phyloP scores from a whole-genome alignment of 2,113 vertebrate genomes.

The Pyrgilauda ruficollis region DNA sequence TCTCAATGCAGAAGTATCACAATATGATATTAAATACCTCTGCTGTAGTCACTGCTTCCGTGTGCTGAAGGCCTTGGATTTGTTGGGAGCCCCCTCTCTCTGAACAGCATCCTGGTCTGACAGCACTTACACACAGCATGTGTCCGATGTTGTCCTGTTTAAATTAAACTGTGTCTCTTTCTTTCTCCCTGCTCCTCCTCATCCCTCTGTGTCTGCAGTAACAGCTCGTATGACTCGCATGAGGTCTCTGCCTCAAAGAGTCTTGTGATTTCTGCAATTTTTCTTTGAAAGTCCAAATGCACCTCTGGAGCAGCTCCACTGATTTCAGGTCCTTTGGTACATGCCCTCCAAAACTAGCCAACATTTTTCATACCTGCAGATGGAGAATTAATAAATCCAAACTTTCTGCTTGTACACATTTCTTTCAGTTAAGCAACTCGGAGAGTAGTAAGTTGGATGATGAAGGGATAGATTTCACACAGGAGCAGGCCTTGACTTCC shows the following conservation, averaged over 20 bases:
- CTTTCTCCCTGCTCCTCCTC: not conserved
- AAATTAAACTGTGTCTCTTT: not conserved
- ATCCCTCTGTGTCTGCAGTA: not conserved
- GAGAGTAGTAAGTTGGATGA: not conserved
- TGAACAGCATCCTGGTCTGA: conserved; percentile 28
- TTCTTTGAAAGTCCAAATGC: not conserved
- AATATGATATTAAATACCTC: conserved; percentile 56
- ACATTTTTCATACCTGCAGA: not conserved
- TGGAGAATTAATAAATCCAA: not conserved
- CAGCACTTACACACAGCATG: conserved; percentile 54
- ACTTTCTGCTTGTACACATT: not conserved
- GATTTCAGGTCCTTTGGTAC: not conserved
- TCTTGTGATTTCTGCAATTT: conserved; percentile 80
- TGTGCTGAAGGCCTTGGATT: not conserved
- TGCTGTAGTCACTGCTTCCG: not conserved
- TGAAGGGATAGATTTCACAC: not conserved
- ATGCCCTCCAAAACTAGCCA: not conserved
- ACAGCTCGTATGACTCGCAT: conserved; percentile 77
- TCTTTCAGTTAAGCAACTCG: not conserved
- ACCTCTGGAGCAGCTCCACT: not conserved
- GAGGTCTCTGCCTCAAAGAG: conserved; percentile 67
- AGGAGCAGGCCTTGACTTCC: not conserved
- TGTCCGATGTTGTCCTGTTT: conserved; percentile 62
- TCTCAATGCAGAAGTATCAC: not conserved
- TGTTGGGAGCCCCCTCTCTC: conserved; percentile 13